Evolutionary conservation across 1,140 invertebrate genomes (phyloP), one percentile per base, ranked within the genome.

Genomic region (Diachasma alloeum): DNA sequence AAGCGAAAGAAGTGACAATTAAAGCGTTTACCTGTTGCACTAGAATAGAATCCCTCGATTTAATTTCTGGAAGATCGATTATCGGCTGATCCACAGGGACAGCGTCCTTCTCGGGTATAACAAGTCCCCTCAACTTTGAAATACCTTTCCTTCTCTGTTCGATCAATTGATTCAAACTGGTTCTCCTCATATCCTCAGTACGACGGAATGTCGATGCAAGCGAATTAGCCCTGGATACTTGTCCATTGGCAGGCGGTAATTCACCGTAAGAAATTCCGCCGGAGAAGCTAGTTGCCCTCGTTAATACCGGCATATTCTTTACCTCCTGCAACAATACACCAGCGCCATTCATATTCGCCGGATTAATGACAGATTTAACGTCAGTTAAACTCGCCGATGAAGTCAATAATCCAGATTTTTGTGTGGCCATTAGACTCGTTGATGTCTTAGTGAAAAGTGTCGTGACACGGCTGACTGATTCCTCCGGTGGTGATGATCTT

Each of bases 51-150:
- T 91, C 90, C 15, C 88, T 87, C 69, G 95, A 96, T 84, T 94
- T 95, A 73, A 97, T 97, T 89, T 95, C 95, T 0, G 96, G 96
- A 63, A 95, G 85, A 83, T 94, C 93, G 6, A 93, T 86, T 19
- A 93, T 91, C 2, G 90, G 87, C 46, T 88, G 83, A 73, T 92
- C 89, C 74, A 91, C 88, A 10, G 90, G 81, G 70, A 93, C 90
- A 11, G 92, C 86, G 3, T 91, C 91, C 84, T 93, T 90, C 85
- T 97, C 95, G 6, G 96, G 96, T 82, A 97, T 97, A 9, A 97
- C 94, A 77, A 97, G 87, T 4, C 96, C 96, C 83, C 95, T 91
- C 26, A 97, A 86, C 88, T 97, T 97, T 2, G 94, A 95, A 83
- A 96, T 93, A 24, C 93, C 94, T 81, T 94, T 93, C 80, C 93